Base-by-base conservation (phyloP, 2,797 vertebrate genomes). In the Mastacembelus armatus region DNA sequence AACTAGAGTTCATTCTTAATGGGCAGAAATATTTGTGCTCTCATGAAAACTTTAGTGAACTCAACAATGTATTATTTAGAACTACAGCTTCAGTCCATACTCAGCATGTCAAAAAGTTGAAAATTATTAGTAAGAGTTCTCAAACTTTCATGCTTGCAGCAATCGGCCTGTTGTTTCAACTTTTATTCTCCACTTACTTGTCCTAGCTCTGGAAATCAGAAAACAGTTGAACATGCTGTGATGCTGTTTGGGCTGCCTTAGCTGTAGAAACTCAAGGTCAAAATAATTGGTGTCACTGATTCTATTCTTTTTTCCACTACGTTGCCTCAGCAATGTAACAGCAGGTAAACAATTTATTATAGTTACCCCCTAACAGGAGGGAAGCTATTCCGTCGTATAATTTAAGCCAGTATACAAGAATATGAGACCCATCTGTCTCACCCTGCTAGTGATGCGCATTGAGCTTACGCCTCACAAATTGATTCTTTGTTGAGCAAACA, bases 221-320 rank as follows among this genome's bases (percentile, higher is more conserved):
- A 61, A 68, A 77, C 49, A 74, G 63, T 11, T 16, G 15, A 66
- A 65, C 32, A 45, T 40, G 58, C 66, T 66, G 52, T 47, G 43
- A 80, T 33, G 47, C 70, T 30, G 43, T 48, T 80, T 38, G 14
- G 4, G 60, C 64, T 69, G 48, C 61, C 59, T 56, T 19, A 14
- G 36, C 67, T 8, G 18, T n/a, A 71, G 26, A 60, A 69, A 71
- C 32, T 57, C 54, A 48, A 72, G 82, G 85, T 88, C 79, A 87
- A 69, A 85, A 79, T 88, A 90, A 88, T 88, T 88, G 33, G 56
- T 81, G 72, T 78, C 78, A 72, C 66, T 72, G 77, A 69, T 70
- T 33, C 39, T 29, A 10, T 74, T 45, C 33, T 48, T 57, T 67
- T 64, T 69, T 36, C 18, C 12, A 12, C 78, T 57, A 32, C 6